Evolutionary conservation across 2,113 vertebrate genomes (phyloP).

Genomic region (Tyto alba): DNA sequence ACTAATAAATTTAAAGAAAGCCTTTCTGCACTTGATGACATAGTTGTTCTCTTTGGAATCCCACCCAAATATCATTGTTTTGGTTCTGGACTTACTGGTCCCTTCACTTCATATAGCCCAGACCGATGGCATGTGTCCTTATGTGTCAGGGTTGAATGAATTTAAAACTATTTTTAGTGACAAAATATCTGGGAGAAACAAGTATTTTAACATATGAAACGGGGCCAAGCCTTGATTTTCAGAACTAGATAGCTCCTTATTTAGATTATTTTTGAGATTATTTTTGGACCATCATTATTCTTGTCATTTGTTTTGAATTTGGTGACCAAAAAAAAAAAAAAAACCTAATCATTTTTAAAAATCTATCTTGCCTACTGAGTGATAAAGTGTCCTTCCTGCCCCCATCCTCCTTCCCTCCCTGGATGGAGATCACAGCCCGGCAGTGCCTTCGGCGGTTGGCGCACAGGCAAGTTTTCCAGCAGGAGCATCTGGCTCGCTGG

Average conservation of each 20-base stretch:
- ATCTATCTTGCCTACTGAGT: not conserved
- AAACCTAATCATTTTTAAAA: too few relatives aligned
- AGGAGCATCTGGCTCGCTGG: conserved; percentile 30
- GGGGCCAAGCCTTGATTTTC: not conserved
- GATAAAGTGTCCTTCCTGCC: not conserved
- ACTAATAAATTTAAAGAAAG: not conserved
- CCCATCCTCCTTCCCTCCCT: not conserved
- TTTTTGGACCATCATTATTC: not conserved
- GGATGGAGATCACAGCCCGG: conserved; percentile 5
- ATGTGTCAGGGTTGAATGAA: not conserved
- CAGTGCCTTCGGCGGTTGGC: not conserved
- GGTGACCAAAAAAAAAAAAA: not conserved
- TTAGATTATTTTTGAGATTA: not conserved
- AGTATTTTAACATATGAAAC: not conserved
- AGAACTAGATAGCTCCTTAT: not conserved
- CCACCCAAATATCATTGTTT: not conserved
- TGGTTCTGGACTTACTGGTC: not conserved
- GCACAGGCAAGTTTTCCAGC: not conserved
- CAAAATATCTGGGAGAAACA: not conserved
- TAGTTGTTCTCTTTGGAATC: not conserved
- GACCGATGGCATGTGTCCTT: not conserved
- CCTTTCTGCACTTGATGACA: not conserved
- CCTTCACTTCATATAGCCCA: not conserved
- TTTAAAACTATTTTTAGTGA: not conserved
- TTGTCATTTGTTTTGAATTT: not conserved